Conservation (phyloP, 1,140 invertebrate genomes). For the Pseudomyrmex flavicornis region DNA sequence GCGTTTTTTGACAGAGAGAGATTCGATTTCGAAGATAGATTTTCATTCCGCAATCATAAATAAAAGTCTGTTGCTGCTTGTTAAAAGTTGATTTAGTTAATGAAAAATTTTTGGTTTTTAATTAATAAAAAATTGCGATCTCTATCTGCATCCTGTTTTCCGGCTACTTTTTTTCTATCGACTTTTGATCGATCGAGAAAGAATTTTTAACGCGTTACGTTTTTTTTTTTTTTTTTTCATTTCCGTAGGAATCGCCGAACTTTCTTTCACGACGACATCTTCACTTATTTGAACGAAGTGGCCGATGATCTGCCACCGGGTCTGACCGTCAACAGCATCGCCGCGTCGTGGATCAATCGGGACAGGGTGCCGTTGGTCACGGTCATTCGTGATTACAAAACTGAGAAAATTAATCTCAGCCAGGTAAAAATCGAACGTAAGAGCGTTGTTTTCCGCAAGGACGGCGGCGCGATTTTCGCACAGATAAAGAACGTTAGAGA, state of each 20-base stretch:
- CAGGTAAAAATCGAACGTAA: conserved; percentile 86
- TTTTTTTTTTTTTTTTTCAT: neutral
- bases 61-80: neutral
- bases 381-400: conserved; percentile 89
- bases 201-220: neutral
- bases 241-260: conserved; percentile 88
- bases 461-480: conserved; percentile 65
- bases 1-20: neutral
- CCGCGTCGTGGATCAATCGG: conserved; percentile 92
- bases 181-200: neutral
- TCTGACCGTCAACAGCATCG: conserved; percentile 89
- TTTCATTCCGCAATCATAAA: neutral
- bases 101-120: neutral
- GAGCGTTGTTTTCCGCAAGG: conserved; percentile 55
- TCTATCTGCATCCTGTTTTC: conserved; percentile 45
- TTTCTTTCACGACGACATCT: conserved; percentile 93
- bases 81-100: neutral
- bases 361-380: conserved; percentile 92
- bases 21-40: neutral
- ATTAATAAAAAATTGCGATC: neutral
- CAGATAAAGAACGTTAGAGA: conserved; percentile 48
- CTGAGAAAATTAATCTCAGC: conserved; percentile 87
- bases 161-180: conserved; percentile 22
- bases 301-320: conserved; percentile 86
- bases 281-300: conserved; percentile 90